phyloP scores from a whole-genome alignment of 2,113 vertebrate genomes.

The Silurus glanis region DNA sequence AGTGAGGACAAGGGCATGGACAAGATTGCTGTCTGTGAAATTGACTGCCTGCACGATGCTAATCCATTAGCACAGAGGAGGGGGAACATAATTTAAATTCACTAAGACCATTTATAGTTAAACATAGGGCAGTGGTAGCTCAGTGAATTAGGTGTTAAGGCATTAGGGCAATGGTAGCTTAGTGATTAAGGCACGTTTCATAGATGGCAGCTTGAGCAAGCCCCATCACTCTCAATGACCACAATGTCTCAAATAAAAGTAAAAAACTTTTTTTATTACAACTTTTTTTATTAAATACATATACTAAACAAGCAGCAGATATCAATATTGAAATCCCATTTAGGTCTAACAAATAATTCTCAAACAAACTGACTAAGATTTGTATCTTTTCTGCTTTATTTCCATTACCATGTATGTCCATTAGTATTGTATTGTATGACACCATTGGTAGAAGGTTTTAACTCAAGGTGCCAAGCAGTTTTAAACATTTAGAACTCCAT shows the following conservation, averaged over 20 bases:
- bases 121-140: not conserved
- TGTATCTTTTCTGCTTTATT: not conserved
- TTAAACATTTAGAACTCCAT: conserved; percentile 4
- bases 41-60: conserved; percentile 6
- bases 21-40: conserved; percentile 17
- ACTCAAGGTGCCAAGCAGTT: not conserved
- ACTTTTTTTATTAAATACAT: not conserved
- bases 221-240: not conserved
- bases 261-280: too few relatives aligned
- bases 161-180: not conserved
- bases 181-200: not conserved
- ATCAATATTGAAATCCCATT: not conserved
- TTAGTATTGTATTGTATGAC: not conserved
- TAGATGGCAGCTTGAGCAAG: not conserved
- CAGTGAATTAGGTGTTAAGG: not conserved
- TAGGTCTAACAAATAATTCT: not conserved
- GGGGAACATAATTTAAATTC: conserved; percentile 10
- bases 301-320: not conserved
- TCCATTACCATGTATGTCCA: not conserved
- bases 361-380: not conserved
- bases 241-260: not conserved
- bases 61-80: conserved; percentile 8
- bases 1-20: conserved; percentile 26
- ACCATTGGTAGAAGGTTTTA: not conserved
- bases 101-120: not conserved